phyloP scores from a whole-genome alignment of 2,113 vertebrate species.

The Parus major region DNA sequence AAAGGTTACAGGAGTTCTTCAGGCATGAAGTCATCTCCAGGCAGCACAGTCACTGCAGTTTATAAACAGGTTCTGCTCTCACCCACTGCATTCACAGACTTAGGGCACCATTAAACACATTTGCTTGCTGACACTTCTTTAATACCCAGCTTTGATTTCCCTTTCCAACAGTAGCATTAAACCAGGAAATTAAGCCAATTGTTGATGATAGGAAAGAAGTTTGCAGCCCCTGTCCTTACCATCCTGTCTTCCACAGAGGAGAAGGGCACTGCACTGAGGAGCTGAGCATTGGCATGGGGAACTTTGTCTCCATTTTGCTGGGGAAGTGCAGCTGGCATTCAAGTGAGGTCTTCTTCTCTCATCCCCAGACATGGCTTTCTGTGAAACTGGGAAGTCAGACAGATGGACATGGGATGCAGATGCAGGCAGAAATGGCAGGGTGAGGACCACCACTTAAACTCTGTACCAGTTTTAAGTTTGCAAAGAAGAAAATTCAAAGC shows the following conservation, averaged over 20 bases:
- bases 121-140: not conserved
- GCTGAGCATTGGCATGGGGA: not conserved
- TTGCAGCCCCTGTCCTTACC: not conserved
- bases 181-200: not conserved
- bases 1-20: slow-evolving; percentile 41
- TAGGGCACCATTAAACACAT: not conserved
- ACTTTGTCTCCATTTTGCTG: not conserved
- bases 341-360: accelerated
- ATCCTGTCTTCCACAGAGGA: not conserved
- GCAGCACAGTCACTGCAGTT: not conserved
- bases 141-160: not conserved
- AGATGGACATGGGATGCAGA: not conserved
- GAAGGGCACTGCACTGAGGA: not conserved
- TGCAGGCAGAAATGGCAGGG: not conserved
- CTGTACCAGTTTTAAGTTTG: not conserved
- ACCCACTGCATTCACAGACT: not conserved
- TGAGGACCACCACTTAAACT: not conserved
- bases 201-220: not conserved
- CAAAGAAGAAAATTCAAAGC: not conserved
- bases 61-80: slow-evolving; percentile 1
- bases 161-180: not conserved
- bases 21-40: slow-evolving; percentile 36
- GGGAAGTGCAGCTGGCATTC: not conserved
- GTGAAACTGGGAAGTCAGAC: not conserved
- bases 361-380: not conserved